A percentile compares a stretch with the other conserved stretches of the same genome.
Evolutionary conservation across 2,888 invertebrate genomes (phyloP).

Genomic region (Mythimna ferrago): DNA sequence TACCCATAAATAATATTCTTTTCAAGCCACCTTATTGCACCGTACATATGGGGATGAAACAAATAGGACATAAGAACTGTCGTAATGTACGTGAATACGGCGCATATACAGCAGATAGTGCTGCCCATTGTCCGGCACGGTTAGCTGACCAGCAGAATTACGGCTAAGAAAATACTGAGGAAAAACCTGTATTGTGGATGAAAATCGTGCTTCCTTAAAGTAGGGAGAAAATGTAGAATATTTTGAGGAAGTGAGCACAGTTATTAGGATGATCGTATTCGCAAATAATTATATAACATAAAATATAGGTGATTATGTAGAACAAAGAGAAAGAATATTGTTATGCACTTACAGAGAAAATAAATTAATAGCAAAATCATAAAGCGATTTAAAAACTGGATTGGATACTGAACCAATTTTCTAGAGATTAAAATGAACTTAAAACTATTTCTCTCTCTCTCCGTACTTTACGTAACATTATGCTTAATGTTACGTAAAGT

Average conservation of each 20-base stretch:
- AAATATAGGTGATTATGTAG: neutral
- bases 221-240: conserved; percentile 13
- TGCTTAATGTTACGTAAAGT: too few relatives aligned
- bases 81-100: conserved; percentile 72
- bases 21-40: conserved; percentile 85
- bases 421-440: neutral
- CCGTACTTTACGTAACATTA: too few relatives aligned
- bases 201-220: conserved; percentile 60
- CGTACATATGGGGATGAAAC: conserved; percentile 80
- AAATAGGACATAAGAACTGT: conserved; percentile 79
- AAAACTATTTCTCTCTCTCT: too few relatives aligned
- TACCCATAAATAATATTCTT: conserved; percentile 89
- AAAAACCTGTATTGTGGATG: conserved; percentile 57
- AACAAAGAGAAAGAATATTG: neutral
- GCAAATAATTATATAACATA: neutral
- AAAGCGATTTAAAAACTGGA: neutral
- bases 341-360: neutral
- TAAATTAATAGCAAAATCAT: neutral
- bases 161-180: conserved; percentile 59
- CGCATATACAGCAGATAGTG: conserved; percentile 72
- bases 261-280: neutral
- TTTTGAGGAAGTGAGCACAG: conserved; percentile 15
- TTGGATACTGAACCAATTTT: neutral
- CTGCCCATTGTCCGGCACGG: conserved; percentile 82
- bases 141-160: conserved; percentile 80